Percentiles rank a stretch among this genome's conserved stretches.
Evolutionary conservation across 2,113 vertebrate species (phyloP).

Genomic region (Hymenochirus boettgeri): DNA sequence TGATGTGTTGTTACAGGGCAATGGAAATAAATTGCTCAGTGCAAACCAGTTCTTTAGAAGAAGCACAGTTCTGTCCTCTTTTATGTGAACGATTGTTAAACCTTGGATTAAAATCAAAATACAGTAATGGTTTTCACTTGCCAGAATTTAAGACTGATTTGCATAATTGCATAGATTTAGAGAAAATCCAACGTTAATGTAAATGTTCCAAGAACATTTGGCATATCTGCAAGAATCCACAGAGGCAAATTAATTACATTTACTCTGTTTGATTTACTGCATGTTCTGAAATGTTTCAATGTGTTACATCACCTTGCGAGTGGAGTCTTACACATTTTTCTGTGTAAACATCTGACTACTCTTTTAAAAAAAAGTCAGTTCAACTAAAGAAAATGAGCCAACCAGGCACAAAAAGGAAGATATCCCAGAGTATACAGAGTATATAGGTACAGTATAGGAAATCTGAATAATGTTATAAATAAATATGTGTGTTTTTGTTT

Average conservation of each 20-base stretch:
- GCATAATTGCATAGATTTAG: not conserved
- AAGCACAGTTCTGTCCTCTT: not conserved
- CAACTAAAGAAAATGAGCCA: too few species aligned
- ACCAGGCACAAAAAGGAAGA: too few species aligned
- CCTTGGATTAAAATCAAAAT: slow-evolving; percentile 3
- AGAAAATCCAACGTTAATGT: not conserved
- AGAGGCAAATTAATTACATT: not conserved
- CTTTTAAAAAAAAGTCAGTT: too few species aligned
- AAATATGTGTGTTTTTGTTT: too few species aligned
- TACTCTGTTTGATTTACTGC: not conserved
- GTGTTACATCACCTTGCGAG: not conserved
- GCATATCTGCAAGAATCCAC: not conserved
- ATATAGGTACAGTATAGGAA: too few species aligned
- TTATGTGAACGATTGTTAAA: slow-evolving; percentile 3
- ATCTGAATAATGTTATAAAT: too few species aligned
- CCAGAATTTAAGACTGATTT: not conserved
- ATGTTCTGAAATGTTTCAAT: not conserved
- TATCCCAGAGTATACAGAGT: too few species aligned
- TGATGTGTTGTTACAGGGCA: not conserved
- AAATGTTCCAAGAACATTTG: slow-evolving; percentile 5
- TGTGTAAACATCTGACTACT: not conserved
- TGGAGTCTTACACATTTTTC: not conserved
- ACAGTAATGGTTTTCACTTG: slow-evolving; percentile 1
- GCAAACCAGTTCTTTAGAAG: not conserved
- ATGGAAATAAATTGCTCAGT: not conserved